phyloP scores from a whole-genome alignment of 2,797 vertebrate genomes.

The Danio kyathit region DNA sequence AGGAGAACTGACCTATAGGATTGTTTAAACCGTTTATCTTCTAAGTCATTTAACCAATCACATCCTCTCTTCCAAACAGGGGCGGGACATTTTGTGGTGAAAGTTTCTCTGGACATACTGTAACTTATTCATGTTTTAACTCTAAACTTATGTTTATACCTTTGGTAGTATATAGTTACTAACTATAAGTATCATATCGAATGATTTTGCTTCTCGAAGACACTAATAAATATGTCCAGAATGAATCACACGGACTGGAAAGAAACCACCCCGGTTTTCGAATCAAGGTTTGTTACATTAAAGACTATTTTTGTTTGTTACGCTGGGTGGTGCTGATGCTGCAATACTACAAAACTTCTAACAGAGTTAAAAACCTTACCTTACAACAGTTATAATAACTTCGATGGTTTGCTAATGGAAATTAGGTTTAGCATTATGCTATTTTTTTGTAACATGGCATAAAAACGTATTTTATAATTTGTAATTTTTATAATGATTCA shows the following conservation, averaged over 20 bases:
- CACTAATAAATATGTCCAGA: neutral
- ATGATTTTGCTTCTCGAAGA: neutral
- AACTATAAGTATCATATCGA: neutral
- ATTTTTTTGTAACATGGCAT: neutral
- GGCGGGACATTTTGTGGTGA: neutral
- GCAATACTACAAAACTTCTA: neutral
- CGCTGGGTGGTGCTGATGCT: neutral
- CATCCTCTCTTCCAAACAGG: neutral
- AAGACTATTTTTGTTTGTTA: neutral
- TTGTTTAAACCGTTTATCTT: neutral
- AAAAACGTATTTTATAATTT: neutral
- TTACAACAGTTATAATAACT: neutral
- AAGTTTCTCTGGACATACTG: neutral
- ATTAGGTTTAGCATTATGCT: neutral
- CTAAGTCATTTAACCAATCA: neutral
- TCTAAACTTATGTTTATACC: neutral
- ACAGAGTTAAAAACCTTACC: neutral
- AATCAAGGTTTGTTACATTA: constrained; percentile 17
- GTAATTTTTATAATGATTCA: neutral
- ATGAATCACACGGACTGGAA: neutral
- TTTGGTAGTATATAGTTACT: too few species aligned
- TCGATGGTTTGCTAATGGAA: neutral
- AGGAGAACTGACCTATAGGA: neutral
- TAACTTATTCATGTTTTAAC: too few species aligned
- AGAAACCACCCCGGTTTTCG: neutral